Conservation (phyloP, 1,140 invertebrate species). For the Cotesia glomerata region DNA sequence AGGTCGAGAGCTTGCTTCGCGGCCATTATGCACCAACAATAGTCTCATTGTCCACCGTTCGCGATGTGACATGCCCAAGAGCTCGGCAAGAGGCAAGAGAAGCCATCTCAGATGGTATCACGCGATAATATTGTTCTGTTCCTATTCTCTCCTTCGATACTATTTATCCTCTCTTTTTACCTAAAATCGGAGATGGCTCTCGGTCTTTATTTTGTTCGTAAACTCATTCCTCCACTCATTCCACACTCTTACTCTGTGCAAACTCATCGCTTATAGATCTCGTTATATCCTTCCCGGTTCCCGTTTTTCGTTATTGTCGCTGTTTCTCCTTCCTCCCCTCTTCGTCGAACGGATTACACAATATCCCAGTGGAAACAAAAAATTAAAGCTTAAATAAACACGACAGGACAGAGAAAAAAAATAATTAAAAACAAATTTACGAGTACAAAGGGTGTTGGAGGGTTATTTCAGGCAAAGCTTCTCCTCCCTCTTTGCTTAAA, state of each 20-base stretch:
- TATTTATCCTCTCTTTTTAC: background rate
- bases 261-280: conserved; percentile 23
- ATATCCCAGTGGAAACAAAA: background rate
- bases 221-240: background rate
- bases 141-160: conserved; percentile 15
- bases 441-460: background rate
- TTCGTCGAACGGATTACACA: background rate
- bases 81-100: conserved; percentile 8
- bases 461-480: too few relatives aligned
- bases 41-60: conserved; percentile 34
- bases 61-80: conserved; percentile 30
- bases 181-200: background rate
- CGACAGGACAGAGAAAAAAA: background rate
- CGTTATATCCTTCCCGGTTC: conserved; percentile 22
- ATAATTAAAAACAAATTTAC: background rate
- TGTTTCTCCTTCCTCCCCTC: conserved; percentile 5
- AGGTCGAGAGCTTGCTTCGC: conserved; percentile 26
- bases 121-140: conserved; percentile 32
- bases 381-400: background rate
- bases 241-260: background rate
- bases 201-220: background rate
- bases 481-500: too few relatives aligned
- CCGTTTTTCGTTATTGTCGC: conserved; percentile 22
- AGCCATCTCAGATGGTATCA: conserved; percentile 31
- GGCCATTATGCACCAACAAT: conserved; percentile 31